Evolutionary conservation across 2,888 invertebrate species (phyloP).

Genomic region (Malthinus seriepunctatus): DNA sequence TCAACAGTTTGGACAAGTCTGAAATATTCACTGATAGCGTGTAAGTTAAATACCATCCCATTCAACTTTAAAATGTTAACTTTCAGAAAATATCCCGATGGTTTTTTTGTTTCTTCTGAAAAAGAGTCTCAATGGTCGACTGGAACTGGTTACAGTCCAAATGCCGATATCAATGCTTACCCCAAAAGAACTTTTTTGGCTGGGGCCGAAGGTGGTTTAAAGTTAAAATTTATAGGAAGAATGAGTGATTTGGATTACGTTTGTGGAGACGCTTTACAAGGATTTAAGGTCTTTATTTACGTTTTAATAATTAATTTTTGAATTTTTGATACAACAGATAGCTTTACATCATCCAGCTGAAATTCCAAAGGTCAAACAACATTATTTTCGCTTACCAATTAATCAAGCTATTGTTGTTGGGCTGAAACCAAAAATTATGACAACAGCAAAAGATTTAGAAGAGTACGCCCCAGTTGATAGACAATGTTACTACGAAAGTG

Average conservation of each 20-base stretch:
- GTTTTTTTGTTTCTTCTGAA: slow-evolving; percentile 39
- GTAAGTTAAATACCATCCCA: slow-evolving; percentile 47
- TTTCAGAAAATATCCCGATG: not conserved
- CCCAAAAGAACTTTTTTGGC: slow-evolving; percentile 9
- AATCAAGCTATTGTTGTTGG: slow-evolving; percentile 34
- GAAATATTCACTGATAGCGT: slow-evolving; percentile 64
- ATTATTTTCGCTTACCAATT: slow-evolving; percentile 36
- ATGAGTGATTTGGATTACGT: slow-evolving; percentile 62
- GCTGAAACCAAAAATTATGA: slow-evolving; percentile 36
- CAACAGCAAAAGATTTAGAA: slow-evolving; percentile 35
- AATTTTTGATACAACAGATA: slow-evolving; percentile 47
- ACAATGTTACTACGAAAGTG: slow-evolving; percentile 39
- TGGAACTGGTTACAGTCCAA: not conserved
- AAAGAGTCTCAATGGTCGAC: slow-evolving; percentile 6
- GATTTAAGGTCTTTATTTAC: slow-evolving; percentile 8
- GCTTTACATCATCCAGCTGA: slow-evolving; percentile 45
- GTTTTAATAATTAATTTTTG: not conserved
- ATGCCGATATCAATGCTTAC: not conserved
- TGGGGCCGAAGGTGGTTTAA: not conserved
- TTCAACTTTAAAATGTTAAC: not conserved
- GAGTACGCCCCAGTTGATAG: slow-evolving; percentile 32
- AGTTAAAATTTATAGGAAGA: not conserved
- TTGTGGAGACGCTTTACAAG: slow-evolving; percentile 46
- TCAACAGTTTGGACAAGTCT: slow-evolving; percentile 64
- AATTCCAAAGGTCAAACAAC: slow-evolving; percentile 37